Evolutionary conservation across 2,113 vertebrate genomes (phyloP), one percentile per base, ranked within the genome.

Genomic region (Gallinago media): DNA sequence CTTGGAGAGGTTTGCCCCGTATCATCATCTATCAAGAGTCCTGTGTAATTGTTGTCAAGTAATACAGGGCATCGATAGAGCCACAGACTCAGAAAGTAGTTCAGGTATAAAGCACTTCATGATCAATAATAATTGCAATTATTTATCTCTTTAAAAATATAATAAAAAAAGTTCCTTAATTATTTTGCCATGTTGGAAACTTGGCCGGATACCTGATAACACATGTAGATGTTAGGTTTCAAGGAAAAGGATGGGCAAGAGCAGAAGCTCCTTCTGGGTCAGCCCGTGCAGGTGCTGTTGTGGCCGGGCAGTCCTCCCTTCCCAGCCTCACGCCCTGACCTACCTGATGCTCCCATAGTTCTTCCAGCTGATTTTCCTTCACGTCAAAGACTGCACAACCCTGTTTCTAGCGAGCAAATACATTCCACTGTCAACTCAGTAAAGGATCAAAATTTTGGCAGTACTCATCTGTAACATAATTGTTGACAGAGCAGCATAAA

Each of bases 171-270:
- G 21, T 67, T 67, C 47, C 54, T 46, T 31, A 32, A 55, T 36
- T 50, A 59, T 63, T 55, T 54, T 46, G 21, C 6, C 22, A 27
- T n/a, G 38, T 22, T 85, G 80, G 40, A 88, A 59, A 65, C n/a
- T 26, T 38, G 50, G 73, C 56, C 80, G 70, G 68, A 26, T 5
- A 49, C 50, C 42, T 77, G 50, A 76, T 27, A 59, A 54, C 32
- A 52, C 34, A 46, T 1, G 0, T 1, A 38, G 68, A 55, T 34
- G 2, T 15, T 4, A 15, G 3, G 2, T 34, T 68, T 63, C 11
- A 36, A n/a, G 25, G 14, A 11, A 32, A 31, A 38, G 46, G 52
- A 31, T 1, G 23, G 44, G 32, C n/a, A 46, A 61, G 62, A 82
- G 40, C 49, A 92, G 67, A 52, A 83, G 25, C 36, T 84, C 16